phyloP scores from a whole-genome alignment of 1,140 invertebrate genomes.

The Batillaria attramentaria region DNA sequence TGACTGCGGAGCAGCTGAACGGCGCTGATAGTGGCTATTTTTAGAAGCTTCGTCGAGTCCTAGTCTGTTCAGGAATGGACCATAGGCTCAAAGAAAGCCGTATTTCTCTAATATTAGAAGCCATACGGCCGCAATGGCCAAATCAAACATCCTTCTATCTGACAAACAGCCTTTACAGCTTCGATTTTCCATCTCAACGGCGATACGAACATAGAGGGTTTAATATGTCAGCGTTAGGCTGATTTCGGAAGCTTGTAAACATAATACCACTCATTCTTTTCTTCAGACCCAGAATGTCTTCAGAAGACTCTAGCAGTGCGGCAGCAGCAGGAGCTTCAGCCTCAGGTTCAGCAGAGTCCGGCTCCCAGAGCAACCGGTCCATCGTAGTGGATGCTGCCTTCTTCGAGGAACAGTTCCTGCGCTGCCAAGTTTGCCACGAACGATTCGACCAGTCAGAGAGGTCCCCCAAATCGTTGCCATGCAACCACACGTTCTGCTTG shows the following conservation, averaged over 20 bases:
- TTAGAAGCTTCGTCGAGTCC: too few species aligned
- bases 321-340: not conserved
- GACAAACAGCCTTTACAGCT: not conserved
- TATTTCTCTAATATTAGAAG: not conserved
- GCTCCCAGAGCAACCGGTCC: slow-evolving; percentile 35
- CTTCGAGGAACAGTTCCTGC: slow-evolving; percentile 66
- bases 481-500: slow-evolving; percentile 67
- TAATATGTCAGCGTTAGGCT: too few species aligned
- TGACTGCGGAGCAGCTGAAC: too few species aligned
- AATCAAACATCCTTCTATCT: not conserved
- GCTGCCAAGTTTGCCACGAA: slow-evolving; percentile 63
- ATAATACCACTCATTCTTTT: not conserved
- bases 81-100: too few species aligned
- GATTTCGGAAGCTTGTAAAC: not conserved
- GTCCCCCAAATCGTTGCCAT: slow-evolving; percentile 61
- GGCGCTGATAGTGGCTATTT: too few species aligned
- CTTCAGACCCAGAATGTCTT: slow-evolving; percentile 19
- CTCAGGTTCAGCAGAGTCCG: not conserved
- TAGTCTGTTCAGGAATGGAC: too few species aligned
- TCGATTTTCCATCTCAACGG: too few species aligned
- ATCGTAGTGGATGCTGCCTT: slow-evolving; percentile 62
- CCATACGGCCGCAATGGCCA: not conserved
- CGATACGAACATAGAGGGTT: too few species aligned
- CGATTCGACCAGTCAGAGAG: slow-evolving; percentile 57
- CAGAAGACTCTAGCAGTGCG: not conserved